Percentiles rank a stretch among this genome's conserved stretches.
These are phyloP conservation scores for Tyrannus savana DNA, from an alignment of 2,113 vertebrate genomes.

Conservation along the genomic window DNA sequence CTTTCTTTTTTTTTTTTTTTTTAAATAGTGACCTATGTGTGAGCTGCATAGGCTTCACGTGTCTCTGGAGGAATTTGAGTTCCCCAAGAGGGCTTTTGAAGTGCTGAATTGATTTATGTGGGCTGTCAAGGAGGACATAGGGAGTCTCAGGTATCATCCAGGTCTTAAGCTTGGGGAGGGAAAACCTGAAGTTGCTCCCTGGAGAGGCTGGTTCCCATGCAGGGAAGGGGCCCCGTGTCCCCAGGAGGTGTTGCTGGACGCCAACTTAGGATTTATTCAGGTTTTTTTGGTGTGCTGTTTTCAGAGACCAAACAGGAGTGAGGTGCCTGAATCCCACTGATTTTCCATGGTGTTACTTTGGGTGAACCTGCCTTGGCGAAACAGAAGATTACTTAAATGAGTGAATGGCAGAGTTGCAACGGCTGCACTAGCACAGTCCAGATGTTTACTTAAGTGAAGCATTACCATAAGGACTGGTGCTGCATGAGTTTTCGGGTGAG, in stretches of 20 bases:
- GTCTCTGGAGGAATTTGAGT: neutral
- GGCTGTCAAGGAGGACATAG: neutral
- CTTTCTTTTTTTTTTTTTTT: neutral
- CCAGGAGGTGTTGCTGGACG: neutral
- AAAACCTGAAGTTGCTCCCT: neutral
- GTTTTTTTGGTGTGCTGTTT: neutral
- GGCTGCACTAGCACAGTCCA: neutral
- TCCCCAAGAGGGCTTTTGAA: neutral
- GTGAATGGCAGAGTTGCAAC: neutral
- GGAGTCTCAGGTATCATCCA: neutral
- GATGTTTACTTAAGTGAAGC: neutral
- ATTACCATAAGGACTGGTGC: fast-evolving
- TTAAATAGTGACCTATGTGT: neutral
- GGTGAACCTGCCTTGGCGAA: neutral
- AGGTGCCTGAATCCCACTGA: neutral
- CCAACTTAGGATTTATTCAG: neutral
- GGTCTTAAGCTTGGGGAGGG: neutral
- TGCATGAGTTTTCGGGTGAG: neutral
- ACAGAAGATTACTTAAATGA: neutral
- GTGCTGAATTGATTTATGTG: neutral
- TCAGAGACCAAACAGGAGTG: neutral
- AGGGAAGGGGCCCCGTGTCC: neutral
- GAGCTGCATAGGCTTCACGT: neutral
- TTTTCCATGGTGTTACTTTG: neutral
- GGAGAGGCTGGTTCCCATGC: neutral